Evolutionary conservation across 2,888 invertebrate species (phyloP), one percentile per base, ranked within the genome.

Genomic region (Phaedon cochleariae): DNA sequence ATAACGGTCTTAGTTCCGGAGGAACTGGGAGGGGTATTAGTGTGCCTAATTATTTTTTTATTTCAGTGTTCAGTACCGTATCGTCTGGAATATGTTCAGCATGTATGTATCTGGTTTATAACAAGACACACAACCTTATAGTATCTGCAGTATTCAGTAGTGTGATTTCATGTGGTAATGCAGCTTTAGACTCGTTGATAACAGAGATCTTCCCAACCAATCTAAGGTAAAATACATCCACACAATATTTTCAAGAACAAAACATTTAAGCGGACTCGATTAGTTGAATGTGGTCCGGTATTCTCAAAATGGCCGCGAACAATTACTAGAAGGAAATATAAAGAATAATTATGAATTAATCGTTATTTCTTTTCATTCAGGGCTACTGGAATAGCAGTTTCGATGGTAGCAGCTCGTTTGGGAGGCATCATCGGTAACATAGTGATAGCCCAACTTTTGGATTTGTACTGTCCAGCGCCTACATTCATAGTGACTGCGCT

Each of bases 181-280:
- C 94, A 59, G 93, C 96, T 3, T 86, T 96, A 69, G 96, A 96
- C 85, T 96, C 96, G 81, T 89, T 97, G 74, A 94, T 94, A 79
- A 95, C 95, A 21, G 97, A 97, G 86, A 92, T 96, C 68, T 96
- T 96, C 83, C 96, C 96, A 34, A 96, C 96, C 46, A 91, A 94
- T 84, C 87, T 96, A 79, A 90, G 95, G 93, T 92, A 84, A 75
- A 54, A n/a, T n/a, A n/a, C n/a, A n/a, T n/a, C n/a, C n/a, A n/a
- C n/a, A n/a, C n/a, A n/a, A n/a, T n/a, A n/a, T n/a, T n/a, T n/a
- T n/a, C n/a, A n/a, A n/a, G n/a, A n/a, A n/a, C n/a, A n/a, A n/a
- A n/a, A n/a, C n/a, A n/a, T n/a, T n/a, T n/a, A n/a, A n/a, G n/a
- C n/a, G n/a, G n/a, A n/a, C n/a, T n/a, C n/a, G n/a, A n/a, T n/a